Percentiles rank a stretch among this genome's conserved stretches.
Evolutionary conservation across 1,140 invertebrate species (phyloP).

Genomic region (Harpegnathos saltator): DNA sequence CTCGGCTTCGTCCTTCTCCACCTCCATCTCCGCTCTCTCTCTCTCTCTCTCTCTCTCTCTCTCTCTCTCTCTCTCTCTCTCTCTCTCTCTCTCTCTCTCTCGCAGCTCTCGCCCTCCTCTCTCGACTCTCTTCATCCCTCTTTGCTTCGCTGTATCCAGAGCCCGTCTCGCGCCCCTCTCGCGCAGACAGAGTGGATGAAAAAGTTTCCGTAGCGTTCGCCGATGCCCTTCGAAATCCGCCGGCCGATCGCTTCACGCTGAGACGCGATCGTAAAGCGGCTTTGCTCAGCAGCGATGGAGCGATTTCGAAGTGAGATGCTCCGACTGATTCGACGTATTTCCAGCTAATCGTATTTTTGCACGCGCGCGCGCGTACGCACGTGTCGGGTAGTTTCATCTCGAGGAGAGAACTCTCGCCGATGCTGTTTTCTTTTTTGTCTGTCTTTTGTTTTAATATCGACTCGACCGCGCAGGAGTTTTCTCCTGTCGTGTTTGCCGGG

Average conservation of each 20-base stretch:
- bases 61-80: neutral
- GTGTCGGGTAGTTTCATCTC: constrained; percentile 26
- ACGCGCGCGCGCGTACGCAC: constrained; percentile 20
- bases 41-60: constrained; percentile 4
- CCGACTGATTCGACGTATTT: constrained; percentile 20
- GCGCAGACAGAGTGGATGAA: constrained; percentile 59
- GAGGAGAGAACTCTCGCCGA: neutral
- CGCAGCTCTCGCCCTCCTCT: neutral
- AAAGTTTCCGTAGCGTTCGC: constrained; percentile 57
- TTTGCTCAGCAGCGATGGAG: constrained; percentile 13
- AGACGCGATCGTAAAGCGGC: constrained; percentile 61
- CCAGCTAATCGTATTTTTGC: constrained; percentile 44
- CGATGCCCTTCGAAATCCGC: constrained; percentile 51
- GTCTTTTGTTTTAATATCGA: constrained; percentile 3
- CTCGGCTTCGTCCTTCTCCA: neutral
- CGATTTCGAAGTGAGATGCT: constrained; percentile 16
- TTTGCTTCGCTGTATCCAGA: neutral
- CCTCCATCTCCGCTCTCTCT: neutral
- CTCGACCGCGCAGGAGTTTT: neutral
- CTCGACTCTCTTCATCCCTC: constrained; percentile 3
- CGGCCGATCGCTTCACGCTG: constrained; percentile 33
- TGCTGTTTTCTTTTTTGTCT: neutral
- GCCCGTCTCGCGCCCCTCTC: neutral
- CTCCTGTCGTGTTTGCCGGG: no score
- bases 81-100: neutral